These are phyloP conservation scores for Timandra comae DNA, from an alignment of 2,888 invertebrate species.

Conservation along the genomic window DNA sequence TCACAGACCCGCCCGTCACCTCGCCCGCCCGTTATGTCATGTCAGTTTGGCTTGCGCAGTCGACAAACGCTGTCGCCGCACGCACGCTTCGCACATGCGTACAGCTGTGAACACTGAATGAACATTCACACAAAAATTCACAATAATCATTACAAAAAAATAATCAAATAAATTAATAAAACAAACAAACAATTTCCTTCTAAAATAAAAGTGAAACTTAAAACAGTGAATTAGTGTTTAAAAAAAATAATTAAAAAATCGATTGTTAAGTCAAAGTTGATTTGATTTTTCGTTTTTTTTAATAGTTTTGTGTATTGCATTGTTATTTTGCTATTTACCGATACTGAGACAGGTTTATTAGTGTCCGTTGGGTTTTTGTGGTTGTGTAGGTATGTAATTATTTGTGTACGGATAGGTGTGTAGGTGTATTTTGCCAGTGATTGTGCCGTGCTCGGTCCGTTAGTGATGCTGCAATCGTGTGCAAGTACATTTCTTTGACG, in stretches of 20 bases:
- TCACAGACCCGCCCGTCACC: constrained; percentile 31
- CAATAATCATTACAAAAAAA: constrained; percentile 12
- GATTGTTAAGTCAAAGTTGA: constrained; percentile 57
- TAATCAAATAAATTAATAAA: constrained; percentile 14
- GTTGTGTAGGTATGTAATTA: constrained; percentile 42
- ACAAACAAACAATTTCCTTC: constrained; percentile 29
- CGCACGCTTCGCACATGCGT: constrained; percentile 35
- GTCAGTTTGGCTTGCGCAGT: constrained; percentile 58
- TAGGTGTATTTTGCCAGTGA: constrained; percentile 51
- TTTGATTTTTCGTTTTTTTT: constrained; percentile 47
- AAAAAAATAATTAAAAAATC: constrained; percentile 49
- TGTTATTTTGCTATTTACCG: too few relatives aligned
- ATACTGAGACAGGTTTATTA: constrained; percentile 57
- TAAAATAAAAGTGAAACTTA: too few relatives aligned
- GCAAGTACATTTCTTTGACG: constrained; percentile 34
- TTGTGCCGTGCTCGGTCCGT: constrained; percentile 40
- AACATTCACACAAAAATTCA: constrained; percentile 34
- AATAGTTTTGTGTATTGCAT: constrained; percentile 62
- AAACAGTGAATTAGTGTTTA: too few relatives aligned
- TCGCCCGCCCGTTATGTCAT: constrained; percentile 29
- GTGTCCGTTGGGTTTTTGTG: constrained; percentile 63
- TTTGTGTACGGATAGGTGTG: constrained; percentile 17
- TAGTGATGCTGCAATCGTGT: constrained; percentile 50
- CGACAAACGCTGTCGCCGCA: constrained; percentile 41
- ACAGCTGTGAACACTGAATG: constrained; percentile 43